Evolutionary conservation across 1,140 invertebrate genomes (phyloP), one percentile per base, ranked within the genome.

Genomic region (Conus ventricosus): DNA sequence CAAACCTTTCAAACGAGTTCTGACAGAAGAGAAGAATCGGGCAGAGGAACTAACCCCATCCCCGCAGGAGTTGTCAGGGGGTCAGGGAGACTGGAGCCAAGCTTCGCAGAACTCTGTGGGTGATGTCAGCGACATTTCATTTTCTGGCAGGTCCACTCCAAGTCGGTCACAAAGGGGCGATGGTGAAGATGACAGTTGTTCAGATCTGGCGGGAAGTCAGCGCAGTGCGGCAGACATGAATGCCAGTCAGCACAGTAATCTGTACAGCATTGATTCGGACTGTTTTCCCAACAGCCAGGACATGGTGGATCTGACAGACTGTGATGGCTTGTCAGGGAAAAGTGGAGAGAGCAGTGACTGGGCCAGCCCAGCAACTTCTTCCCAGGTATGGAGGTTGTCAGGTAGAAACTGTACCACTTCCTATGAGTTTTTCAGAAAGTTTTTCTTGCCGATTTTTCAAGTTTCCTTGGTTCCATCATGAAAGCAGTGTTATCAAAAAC

Each of bases 261-360:
- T 85, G 60, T 76, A 71, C 88, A 88, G 84, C 75, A 80, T 85
- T 53, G 88, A 85, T 27, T 88, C 83, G 0, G 71, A 67, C 82
- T 76, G 83, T 25, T 39, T 53, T 17, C 83, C 82, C 15, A 53
- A 10, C 83, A 88, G 76, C 39, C 78, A 89, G 80, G 85, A 87
- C 54, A 67, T 87, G 25, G 81, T 87, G n/a, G 86, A 87, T 54
- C 27, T 87, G n/a, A 87, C 81, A 20, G 88, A 87, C 27, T 6
- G 23, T 23, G 63, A 89, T 23, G 53, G 51, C 55, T n/a, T 82
- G 75, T 25, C 53, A 54, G 25, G 25, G 15, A 67, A 67, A 20
- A 54, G 20, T 25, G 51, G 83, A 76, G 23, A 76, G 25, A 2
- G 10, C 39, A 51, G 57, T 57, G 67, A 84, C 82, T 7, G 25